These are phyloP conservation scores for Leptinotarsa undecemlineata DNA, from an alignment of 1,140 invertebrate species.

Conservation along the genomic window DNA sequence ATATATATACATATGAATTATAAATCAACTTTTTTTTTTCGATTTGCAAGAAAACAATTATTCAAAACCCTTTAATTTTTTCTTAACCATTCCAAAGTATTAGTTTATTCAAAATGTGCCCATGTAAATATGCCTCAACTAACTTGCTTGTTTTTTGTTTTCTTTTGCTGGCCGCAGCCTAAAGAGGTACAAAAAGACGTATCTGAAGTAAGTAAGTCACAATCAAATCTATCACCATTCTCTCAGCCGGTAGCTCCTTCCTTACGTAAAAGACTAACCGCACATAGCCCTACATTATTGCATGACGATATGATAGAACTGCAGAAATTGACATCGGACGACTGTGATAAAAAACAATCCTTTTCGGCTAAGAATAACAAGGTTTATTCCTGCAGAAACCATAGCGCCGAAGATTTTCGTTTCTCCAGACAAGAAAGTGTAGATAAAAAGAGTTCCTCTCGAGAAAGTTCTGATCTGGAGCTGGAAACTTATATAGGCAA, in stretches of 20 bases:
- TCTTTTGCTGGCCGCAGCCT: constrained; percentile 54
- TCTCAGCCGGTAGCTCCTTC: constrained; percentile 37
- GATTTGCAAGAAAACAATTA: too few species aligned
- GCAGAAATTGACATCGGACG: constrained; percentile 32
- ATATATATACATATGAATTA: too few species aligned
- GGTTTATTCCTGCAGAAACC: constrained; percentile 34
- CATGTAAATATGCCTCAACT: constrained; percentile 23
- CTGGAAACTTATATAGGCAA: constrained; percentile 31
- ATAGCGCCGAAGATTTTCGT: constrained; percentile 41
- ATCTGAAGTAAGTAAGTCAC: constrained; percentile 60
- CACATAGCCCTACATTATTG: constrained; percentile 22
- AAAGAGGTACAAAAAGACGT: constrained; percentile 58
- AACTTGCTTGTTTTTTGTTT: constrained; percentile 40
- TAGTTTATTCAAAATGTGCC: not conserved
- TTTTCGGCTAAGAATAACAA: constrained; percentile 33
- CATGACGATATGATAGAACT: constrained; percentile 35
- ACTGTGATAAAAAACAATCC: constrained; percentile 22
- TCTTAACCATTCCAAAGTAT: not conserved
- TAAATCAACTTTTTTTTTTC: too few species aligned
- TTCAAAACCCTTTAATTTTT: not conserved
- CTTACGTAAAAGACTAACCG: constrained; percentile 45
- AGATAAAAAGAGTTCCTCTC: constrained; percentile 37
- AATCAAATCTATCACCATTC: constrained; percentile 33
- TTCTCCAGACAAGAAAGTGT: constrained; percentile 24
- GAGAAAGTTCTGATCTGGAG: constrained; percentile 47